Evolutionary conservation across 2,888 invertebrate species (phyloP).

Genomic region (Tribolium freemani): DNA sequence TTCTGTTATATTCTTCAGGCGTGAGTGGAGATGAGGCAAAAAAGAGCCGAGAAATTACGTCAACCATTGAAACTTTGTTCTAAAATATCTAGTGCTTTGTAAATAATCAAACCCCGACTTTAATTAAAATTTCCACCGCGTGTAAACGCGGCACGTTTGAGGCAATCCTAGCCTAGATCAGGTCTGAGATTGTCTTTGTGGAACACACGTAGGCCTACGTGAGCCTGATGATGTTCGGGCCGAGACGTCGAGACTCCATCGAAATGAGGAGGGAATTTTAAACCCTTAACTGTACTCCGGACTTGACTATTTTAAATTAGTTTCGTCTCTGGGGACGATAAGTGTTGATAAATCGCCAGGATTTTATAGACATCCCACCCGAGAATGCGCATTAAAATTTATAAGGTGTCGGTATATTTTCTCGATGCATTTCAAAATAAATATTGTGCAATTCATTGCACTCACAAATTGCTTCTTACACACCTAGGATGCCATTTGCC

Average conservation of each 20-base stretch:
- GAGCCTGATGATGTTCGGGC: constrained; percentile 24
- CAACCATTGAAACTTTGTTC: not conserved
- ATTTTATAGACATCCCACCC: constrained; percentile 9
- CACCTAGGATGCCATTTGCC: constrained; percentile 31
- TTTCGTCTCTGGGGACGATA: not conserved
- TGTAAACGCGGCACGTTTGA: constrained; percentile 38
- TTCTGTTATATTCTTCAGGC: not conserved
- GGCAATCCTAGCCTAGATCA: constrained; percentile 40
- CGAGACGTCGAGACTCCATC: constrained; percentile 30
- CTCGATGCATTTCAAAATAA: constrained; percentile 31
- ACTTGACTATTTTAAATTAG: not conserved
- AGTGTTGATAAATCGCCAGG: constrained; percentile 10
- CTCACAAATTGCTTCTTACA: constrained; percentile 28
- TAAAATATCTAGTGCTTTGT: constrained; percentile 18
- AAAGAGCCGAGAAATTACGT: not conserved
- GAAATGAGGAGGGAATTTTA: constrained; percentile 9
- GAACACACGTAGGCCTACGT: constrained; percentile 36
- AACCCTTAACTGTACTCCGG: constrained; percentile 20
- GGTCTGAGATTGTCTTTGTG: constrained; percentile 31
- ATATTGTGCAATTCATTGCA: constrained; percentile 38
- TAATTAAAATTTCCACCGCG: constrained; percentile 34
- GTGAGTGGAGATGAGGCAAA: not conserved
- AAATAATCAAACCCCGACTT: constrained; percentile 1
- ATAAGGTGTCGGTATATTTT: constrained; percentile 27
- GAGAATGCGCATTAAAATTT: constrained; percentile 29